Conservation (phyloP, 2,888 invertebrate genomes). For the Trypoxylon attenuatum region DNA sequence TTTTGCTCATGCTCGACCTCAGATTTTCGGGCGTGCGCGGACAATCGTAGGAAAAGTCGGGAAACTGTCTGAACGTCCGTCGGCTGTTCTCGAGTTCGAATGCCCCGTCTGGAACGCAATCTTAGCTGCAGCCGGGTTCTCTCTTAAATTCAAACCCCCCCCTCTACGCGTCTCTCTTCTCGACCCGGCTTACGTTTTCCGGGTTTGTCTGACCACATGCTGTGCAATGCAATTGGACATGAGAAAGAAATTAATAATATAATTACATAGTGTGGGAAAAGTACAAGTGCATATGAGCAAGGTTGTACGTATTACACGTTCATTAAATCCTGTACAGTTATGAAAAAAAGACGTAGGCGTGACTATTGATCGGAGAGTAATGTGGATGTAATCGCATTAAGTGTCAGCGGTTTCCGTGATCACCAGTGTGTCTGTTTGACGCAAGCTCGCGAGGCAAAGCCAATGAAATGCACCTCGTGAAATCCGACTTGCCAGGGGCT, state of each 20-base stretch:
- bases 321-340: too few species aligned
- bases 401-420: not conserved
- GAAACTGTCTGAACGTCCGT: not conserved
- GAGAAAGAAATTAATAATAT: too few species aligned
- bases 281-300: too few species aligned
- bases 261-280: too few species aligned
- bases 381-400: not conserved
- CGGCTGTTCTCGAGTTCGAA: not conserved
- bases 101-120: not conserved
- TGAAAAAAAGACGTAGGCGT: not conserved
- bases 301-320: too few species aligned
- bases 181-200: too few species aligned
- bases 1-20: not conserved
- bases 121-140: not conserved
- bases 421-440: not conserved
- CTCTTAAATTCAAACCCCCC: too few species aligned
- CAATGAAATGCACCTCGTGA: not conserved
- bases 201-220: too few species aligned
- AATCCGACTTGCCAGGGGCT: not conserved
- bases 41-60: constrained; percentile 7
- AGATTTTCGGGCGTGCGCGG: not conserved
- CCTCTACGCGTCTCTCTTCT: too few species aligned
- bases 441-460: not conserved
- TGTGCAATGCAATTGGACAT: too few species aligned
- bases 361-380: not conserved